These are phyloP conservation scores for Epinephelus coioides DNA, from an alignment of 2,797 vertebrate genomes.

Conservation along the genomic window DNA sequence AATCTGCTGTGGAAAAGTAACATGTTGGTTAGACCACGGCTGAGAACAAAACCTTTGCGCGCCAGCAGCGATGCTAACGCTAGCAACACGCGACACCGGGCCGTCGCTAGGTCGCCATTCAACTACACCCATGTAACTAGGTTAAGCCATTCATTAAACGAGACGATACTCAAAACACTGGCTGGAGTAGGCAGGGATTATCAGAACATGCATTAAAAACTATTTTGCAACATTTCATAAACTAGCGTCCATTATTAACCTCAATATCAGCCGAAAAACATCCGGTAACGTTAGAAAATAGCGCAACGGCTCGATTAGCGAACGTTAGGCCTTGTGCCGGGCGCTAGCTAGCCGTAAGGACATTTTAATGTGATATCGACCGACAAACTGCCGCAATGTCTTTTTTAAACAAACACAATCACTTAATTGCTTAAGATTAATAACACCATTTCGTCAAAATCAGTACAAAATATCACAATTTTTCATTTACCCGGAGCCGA, in stretches of 20 bases:
- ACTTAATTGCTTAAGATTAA: accelerated
- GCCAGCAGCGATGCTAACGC: constrained; percentile 45
- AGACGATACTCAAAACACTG: accelerated
- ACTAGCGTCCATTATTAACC: accelerated
- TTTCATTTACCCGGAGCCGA: constrained; percentile 81
- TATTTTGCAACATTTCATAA: accelerated
- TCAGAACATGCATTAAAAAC: accelerated
- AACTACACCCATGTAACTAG: background rate
- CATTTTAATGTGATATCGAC: background rate
- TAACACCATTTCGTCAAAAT: background rate
- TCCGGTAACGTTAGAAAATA: background rate
- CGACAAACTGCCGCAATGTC: accelerated
- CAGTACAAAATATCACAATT: background rate
- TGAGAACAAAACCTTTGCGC: constrained; percentile 53
- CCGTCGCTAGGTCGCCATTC: constrained; percentile 41
- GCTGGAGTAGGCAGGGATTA: accelerated
- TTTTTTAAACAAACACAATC: accelerated
- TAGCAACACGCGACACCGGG: constrained; percentile 22
- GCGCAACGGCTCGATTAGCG: background rate
- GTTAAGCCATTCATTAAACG: background rate
- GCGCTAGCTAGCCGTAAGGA: background rate
- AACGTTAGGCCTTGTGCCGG: constrained; percentile 46
- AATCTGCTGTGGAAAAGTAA: constrained; percentile 86
- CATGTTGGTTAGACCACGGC: accelerated
- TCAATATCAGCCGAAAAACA: background rate